A percentile compares a stretch with the other conserved stretches of the same genome.
Evolutionary conservation across 2,113 vertebrate genomes (phyloP).

Genomic region (Etheostoma spectabile): DNA sequence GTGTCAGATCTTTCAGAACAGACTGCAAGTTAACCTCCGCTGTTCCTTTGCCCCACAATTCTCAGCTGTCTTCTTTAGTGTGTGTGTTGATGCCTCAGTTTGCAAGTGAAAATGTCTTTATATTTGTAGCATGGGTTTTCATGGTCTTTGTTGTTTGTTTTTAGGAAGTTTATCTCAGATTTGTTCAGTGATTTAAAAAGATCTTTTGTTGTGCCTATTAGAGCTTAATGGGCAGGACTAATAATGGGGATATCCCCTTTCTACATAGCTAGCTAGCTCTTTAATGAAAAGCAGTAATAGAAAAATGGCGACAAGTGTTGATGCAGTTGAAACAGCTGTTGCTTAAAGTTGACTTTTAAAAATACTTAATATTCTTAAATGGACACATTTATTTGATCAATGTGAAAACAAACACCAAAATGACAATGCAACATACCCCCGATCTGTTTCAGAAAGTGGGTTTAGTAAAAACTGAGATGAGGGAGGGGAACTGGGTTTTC

Average conservation of each 20-base stretch:
- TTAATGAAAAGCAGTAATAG: neutral
- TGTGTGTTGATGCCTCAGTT: slow-evolving; percentile 1
- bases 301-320: too few species aligned
- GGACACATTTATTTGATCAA: too few species aligned
- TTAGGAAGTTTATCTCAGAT: slow-evolving; percentile 3
- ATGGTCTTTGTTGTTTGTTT: neutral
- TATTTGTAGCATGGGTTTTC: neutral
- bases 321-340: too few species aligned
- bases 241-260: neutral
- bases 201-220: neutral
- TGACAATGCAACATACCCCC: too few species aligned
- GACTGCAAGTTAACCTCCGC: slow-evolving; percentile 57
- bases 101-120: neutral
- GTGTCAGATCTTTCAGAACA: slow-evolving; percentile 43
- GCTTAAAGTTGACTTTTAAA: too few species aligned
- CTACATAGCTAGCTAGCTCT: neutral
- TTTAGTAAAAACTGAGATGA: too few species aligned
- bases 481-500: too few species aligned
- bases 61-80: slow-evolving; percentile 16
- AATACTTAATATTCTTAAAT: too few species aligned
- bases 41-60: slow-evolving; percentile 5
- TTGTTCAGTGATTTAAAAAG: neutral
- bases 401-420: too few species aligned
- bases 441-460: too few species aligned
- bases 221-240: slow-evolving; percentile 1